A percentile compares a stretch with the other conserved stretches of the same genome.
Evolutionary conservation across 2,888 invertebrate species (phyloP).

Genomic region (Lysandra coridon): DNA sequence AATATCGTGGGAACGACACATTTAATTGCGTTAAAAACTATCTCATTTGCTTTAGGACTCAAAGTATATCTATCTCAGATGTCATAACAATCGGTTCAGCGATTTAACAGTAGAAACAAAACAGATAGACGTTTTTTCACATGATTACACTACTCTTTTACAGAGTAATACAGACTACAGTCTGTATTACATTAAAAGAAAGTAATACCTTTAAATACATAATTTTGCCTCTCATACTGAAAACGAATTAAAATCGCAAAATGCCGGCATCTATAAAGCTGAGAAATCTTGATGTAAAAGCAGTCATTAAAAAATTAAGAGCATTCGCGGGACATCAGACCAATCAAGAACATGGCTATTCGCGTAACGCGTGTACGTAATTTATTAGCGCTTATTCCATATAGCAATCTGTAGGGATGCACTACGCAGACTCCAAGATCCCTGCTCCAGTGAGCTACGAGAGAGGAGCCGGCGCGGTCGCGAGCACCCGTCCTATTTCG

Average conservation of each 20-base stretch:
- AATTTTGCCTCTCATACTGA: too few relatives aligned
- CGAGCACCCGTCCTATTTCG: constrained; percentile 42
- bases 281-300: too few relatives aligned
- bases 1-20: background rate
- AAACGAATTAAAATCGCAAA: too few relatives aligned
- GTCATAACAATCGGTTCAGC: too few relatives aligned
- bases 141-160: too few relatives aligned
- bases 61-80: background rate
- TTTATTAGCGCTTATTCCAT: constrained; percentile 79
- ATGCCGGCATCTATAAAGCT: too few relatives aligned
- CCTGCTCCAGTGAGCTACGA: constrained; percentile 72
- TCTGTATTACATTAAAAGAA: too few relatives aligned
- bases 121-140: too few relatives aligned
- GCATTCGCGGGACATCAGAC: constrained; percentile 62
- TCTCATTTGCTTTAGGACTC: too few relatives aligned
- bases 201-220: too few relatives aligned
- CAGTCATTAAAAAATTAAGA: constrained; percentile 30
- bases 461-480: constrained; percentile 65
- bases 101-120: too few relatives aligned
- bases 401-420: constrained; percentile 78
- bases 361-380: constrained; percentile 75
- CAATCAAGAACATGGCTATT: constrained; percentile 74
- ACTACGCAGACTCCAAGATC: constrained; percentile 80
- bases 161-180: too few relatives aligned
- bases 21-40: background rate